A percentile compares a stretch with the other conserved stretches of the same genome.
phyloP scores from a whole-genome alignment of 2,113 vertebrate species.

The Pogonocichla stellata region DNA sequence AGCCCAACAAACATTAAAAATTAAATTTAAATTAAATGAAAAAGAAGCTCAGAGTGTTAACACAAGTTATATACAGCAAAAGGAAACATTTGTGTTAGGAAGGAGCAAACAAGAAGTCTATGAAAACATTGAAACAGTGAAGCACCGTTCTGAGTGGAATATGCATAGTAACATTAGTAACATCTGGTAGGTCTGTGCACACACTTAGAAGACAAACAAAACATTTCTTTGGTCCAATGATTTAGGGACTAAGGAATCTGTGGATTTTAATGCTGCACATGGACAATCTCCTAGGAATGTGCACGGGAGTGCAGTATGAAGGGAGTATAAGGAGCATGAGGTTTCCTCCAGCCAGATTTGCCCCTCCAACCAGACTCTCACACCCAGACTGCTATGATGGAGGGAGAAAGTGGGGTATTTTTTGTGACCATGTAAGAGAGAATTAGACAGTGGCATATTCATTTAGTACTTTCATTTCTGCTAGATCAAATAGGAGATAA shows the following conservation, averaged over 20 bases:
- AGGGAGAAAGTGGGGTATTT: neutral
- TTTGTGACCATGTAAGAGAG: neutral
- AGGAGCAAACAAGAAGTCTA: neutral
- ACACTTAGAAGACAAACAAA: neutral
- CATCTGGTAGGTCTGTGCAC: neutral
- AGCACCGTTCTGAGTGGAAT: neutral
- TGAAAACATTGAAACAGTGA: neutral
- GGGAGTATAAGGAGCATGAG: rapidly evolving
- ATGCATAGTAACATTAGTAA: neutral
- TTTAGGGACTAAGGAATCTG: neutral
- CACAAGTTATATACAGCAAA: neutral
- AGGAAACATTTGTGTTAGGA: neutral
- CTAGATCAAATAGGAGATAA: neutral
- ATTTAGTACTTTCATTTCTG: neutral
- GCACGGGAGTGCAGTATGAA: neutral
- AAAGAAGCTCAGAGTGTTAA: neutral
- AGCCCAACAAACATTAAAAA: neutral
- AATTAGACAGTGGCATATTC: neutral
- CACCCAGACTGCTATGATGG: neutral
- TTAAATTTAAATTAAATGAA: neutral
- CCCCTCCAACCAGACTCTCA: neutral
- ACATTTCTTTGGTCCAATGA: neutral
- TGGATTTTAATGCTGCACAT: neutral
- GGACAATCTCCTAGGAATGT: neutral
- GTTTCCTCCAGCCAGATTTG: neutral